Evolutionary conservation across 2,888 invertebrate genomes (phyloP), one percentile per base, ranked within the genome.

Genomic region (Hemistola chrysoprasaria): DNA sequence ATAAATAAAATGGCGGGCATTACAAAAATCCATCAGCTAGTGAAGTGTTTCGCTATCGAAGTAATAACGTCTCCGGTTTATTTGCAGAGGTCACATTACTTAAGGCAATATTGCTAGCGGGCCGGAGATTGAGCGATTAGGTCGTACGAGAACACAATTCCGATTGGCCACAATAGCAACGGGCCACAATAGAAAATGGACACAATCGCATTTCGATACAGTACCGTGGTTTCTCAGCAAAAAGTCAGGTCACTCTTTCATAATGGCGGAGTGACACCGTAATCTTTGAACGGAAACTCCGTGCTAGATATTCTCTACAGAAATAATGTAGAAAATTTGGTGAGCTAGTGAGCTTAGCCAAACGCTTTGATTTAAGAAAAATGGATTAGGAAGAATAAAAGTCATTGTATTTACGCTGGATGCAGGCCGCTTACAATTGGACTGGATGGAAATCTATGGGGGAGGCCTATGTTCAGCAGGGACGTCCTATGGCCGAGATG

Each of bases 161-260:
- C 48, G 40, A 51, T 42, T 42, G 51, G 32, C 38, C 42, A 50
- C 51, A 45, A 49, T 51, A 47, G 42, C 42, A 27, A 28, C 34
- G 34, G 38, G 41, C 25, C 40, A 55, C 56, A 56, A 61, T 49
- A 44, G 53, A 42, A 52, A 56, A 53, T 47, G 43, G 50, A 56
- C 51, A 57, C 50, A 55, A 58, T 62, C 53, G 47, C 44, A 41
- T 51, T 61, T 54, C 53, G 47, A 54, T 51, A 52, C 45, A 40
- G 32, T 25, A 32, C 33, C 25, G 35, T 26, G 30, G 28, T 22
- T 33, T 22, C 29, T 32, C 11, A 20, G 20, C 25, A 36, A 41
- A 48, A 45, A 41, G 26, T 44, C 8, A 26, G 29, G 31, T 11
- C 8, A 22, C 28, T 50, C 27, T 50, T 28, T 47, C 29, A 30